Percentiles rank a stretch among this genome's conserved stretches.
Conservation (phyloP, 2,113 vertebrate species). For the Morone saxatilis region DNA sequence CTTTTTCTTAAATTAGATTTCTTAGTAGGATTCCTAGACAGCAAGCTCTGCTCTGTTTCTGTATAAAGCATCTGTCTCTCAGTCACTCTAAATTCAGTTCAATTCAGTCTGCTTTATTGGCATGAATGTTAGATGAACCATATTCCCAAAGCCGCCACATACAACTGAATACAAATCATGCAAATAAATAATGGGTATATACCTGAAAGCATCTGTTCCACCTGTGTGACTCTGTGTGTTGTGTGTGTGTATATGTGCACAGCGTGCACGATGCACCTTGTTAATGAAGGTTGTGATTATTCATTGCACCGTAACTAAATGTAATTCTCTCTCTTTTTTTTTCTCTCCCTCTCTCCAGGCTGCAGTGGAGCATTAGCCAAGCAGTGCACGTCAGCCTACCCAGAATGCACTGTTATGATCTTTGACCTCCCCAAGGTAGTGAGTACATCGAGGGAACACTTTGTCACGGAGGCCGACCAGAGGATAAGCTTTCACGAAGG, state of each 20-base stretch:
- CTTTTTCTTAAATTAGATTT: slow-evolving; percentile 4
- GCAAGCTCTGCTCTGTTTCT: slow-evolving; percentile 27
- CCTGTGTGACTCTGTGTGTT: slow-evolving; percentile 2
- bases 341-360: slow-evolving; percentile 78
- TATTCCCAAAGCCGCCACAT: slow-evolving; percentile 45
- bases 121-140: slow-evolving; percentile 67
- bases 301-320: slow-evolving; percentile 53
- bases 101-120: slow-evolving; percentile 50
- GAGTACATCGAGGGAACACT: slow-evolving; percentile 78
- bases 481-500: slow-evolving; percentile 87
- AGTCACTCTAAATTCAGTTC: slow-evolving; percentile 54
- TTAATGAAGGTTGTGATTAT: slow-evolving; percentile 56
- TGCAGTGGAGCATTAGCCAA: slow-evolving; percentile 90
- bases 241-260: background rate
- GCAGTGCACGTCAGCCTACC: slow-evolving; percentile 86
- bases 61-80: background rate
- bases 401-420: slow-evolving; percentile 85
- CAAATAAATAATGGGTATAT: slow-evolving; percentile 51
- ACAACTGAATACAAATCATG: slow-evolving; percentile 57
- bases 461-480: slow-evolving; percentile 72
- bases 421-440: slow-evolving; percentile 90
- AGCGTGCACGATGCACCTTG: slow-evolving; percentile 17
- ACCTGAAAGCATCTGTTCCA: slow-evolving; percentile 49
- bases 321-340: slow-evolving; percentile 24
- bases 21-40: slow-evolving; percentile 10